Evolutionary conservation across 2,797 vertebrate genomes (phyloP), one percentile per base, ranked within the genome.

Genomic region (Botia almorhae): DNA sequence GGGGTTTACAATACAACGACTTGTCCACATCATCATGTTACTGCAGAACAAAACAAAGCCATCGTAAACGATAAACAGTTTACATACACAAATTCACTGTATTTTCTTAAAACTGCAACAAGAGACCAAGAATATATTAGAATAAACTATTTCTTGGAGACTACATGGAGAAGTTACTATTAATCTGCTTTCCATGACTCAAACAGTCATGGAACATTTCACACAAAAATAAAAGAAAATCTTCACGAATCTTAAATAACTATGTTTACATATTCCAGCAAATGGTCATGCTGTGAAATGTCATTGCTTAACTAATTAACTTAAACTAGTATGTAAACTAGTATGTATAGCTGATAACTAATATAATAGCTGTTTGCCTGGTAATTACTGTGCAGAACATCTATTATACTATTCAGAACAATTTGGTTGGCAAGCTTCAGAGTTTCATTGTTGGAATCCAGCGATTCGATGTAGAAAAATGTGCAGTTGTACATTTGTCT

Each of bases 381-480:
- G 82, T 88, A 91, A 92, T 93, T 93, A 91, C 82, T 76, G 71
- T 76, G 51, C 83, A 88, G 83, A 71, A 78, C 69, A 83, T 81
- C 74, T 88, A 90, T 91, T 91, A 90, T 91, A 90, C 87, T 86
- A 86, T 82, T 78, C 69, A 84, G 81, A 88, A 87, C 55, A 19
- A 51, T 87, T 87, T 82, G 63, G 86, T 86, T 87, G 82, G 81
- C 65, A 81, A 77, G 82, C 82, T 61, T 89, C 87, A 81, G 73
- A 82, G 85, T 82, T 86, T 85, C 90, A 92, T 91, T 92, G 90
- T 92, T 87, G 80, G 77, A 64, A 75, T 85, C 77, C 75, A 8
- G 74, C 70, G 82, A 83, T 83, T 87, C 86, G 82, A 83, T 72
- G 23, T 65, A 84, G 85, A 84, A 88, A 88, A 84, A 81, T 69